Conservation (phyloP, 92 coral and sea anemone species). For the Epizoanthus illoricatus region DNA sequence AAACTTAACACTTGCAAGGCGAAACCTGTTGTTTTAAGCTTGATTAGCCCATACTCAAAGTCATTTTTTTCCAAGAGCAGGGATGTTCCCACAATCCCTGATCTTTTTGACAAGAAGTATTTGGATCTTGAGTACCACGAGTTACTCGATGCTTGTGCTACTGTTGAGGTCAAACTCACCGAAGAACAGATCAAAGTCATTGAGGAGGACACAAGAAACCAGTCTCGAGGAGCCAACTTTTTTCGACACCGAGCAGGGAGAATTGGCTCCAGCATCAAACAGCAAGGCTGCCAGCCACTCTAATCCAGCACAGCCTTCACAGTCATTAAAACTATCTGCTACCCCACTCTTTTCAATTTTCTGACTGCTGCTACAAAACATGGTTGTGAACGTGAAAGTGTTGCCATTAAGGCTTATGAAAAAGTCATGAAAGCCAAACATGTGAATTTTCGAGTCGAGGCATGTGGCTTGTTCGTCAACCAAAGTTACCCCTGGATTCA, state of each 20-base stretch:
- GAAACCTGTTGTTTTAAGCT: slow-evolving; percentile 56
- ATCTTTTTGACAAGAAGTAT: slow-evolving; percentile 54
- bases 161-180: slow-evolving; percentile 45
- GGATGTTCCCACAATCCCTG: slow-evolving; percentile 49
- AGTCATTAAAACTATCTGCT: not conserved
- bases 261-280: slow-evolving; percentile 34
- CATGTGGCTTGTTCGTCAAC: slow-evolving; percentile 56
- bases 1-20: slow-evolving; percentile 54
- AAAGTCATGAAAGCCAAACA: slow-evolving; percentile 39
- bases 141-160: slow-evolving; percentile 50
- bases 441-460: slow-evolving; percentile 29
- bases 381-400: slow-evolving; percentile 37
- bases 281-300: slow-evolving; percentile 44
- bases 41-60: slow-evolving; percentile 61
- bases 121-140: slow-evolving; percentile 57
- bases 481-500: slow-evolving; percentile 56
- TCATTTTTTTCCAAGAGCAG: slow-evolving; percentile 59
- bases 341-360: not conserved
- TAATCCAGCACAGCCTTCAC: slow-evolving; percentile 23
- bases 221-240: slow-evolving; percentile 3
- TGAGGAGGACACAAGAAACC: slow-evolving; percentile 55
- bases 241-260: slow-evolving; percentile 33
- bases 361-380: slow-evolving; percentile 30
- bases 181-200: slow-evolving; percentile 48
- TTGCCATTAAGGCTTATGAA: slow-evolving; percentile 36